phyloP scores from a whole-genome alignment of 1,140 invertebrate species.

The Drosophila watanabei region DNA sequence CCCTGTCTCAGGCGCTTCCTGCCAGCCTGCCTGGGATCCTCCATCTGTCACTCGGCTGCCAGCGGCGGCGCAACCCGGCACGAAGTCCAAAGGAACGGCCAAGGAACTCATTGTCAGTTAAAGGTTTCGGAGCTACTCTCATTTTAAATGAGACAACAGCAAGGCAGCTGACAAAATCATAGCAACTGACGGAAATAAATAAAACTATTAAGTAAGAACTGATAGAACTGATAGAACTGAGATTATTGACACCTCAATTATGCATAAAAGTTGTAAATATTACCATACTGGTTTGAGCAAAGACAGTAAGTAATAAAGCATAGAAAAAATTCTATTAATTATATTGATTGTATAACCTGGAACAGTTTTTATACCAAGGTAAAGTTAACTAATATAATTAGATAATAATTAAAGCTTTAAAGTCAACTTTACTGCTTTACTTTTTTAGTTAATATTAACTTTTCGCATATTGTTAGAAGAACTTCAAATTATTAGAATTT shows the following conservation, averaged over 20 bases:
- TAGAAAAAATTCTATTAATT: not conserved
- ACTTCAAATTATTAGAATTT: no score
- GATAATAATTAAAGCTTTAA: no score
- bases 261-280: no score
- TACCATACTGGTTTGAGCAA: not conserved
- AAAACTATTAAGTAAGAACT: not conserved
- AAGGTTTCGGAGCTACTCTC: constrained; percentile 51
- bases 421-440: not conserved
- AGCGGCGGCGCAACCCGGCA: constrained; percentile 56
- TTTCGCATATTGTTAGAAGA: no score
- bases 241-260: not conserved
- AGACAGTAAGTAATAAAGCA: not conserved
- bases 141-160: constrained; percentile 42
- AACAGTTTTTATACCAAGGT: not conserved
- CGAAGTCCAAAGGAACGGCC: constrained; percentile 41
- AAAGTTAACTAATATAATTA: no score
- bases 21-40: constrained; percentile 61
- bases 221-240: not conserved
- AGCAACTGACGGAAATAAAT: not conserved
- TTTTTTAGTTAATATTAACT: not conserved
- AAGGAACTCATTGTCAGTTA: constrained; percentile 66
- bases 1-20: constrained; percentile 57
- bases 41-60: constrained; percentile 78
- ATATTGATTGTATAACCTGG: not conserved
- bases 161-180: constrained; percentile 17